These are phyloP conservation scores for Thripadectes ignobilis DNA, from an alignment of 2,797 vertebrate genomes.

Conservation along the genomic window DNA sequence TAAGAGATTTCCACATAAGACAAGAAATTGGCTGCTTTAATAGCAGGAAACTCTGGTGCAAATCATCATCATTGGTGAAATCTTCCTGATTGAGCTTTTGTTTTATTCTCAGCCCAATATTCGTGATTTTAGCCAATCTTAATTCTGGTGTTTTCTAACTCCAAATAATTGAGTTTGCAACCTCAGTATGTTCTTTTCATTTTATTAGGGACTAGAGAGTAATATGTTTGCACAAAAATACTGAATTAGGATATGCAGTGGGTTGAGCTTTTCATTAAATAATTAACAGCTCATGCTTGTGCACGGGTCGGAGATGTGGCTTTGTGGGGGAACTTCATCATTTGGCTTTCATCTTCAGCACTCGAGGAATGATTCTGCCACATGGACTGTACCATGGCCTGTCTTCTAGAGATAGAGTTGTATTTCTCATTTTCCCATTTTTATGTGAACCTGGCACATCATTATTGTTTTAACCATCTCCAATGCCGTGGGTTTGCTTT, in stretches of 20 bases:
- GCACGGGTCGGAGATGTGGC: not conserved
- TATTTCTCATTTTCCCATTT: not conserved
- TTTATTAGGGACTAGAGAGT: not conserved
- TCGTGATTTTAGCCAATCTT: not conserved
- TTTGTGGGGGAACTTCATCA: not conserved
- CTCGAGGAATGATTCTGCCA: not conserved
- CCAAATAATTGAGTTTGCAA: not conserved
- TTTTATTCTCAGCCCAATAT: not conserved
- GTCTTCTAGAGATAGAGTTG: not conserved
- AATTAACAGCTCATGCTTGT: not conserved
- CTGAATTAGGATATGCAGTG: not conserved
- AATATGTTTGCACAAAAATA: not conserved
- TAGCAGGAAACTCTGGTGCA: not conserved
- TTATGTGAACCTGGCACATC: not conserved
- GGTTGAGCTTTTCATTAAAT: not conserved
- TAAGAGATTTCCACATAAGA: not conserved
- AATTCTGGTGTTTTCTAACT: not conserved
- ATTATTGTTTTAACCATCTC: not conserved
- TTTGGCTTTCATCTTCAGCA: not conserved
- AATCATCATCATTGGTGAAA: fast-evolving
- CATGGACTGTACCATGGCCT: not conserved
- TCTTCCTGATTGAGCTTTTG: not conserved
- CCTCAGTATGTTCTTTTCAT: not conserved
- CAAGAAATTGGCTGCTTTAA: not conserved
- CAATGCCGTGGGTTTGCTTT: not conserved